Conservation (phyloP, 2,797 vertebrate species). For the Pseudotriccus pelzelni region DNA sequence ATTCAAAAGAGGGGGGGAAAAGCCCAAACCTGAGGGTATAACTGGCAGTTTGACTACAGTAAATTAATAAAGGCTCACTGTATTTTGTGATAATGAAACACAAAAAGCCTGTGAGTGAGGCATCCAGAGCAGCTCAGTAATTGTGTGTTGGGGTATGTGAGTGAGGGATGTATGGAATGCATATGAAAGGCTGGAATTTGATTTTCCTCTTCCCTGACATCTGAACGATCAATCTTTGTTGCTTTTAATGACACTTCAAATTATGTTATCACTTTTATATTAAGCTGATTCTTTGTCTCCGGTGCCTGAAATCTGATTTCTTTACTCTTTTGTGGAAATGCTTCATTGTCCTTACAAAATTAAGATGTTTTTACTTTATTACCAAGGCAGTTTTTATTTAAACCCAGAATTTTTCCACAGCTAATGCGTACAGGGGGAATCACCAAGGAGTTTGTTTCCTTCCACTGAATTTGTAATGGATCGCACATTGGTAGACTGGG, state of each 20-base stretch:
- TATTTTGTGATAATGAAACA: not conserved
- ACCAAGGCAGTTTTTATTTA: not conserved
- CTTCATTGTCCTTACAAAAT: not conserved
- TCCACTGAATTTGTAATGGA: not conserved
- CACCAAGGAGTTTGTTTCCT: not conserved
- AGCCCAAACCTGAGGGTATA: slow-evolving; percentile 3
- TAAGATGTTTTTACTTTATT: not conserved
- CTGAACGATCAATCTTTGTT: slow-evolving; percentile 24
- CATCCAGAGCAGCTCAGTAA: not conserved
- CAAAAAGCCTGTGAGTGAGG: not conserved
- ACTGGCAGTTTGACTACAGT: slow-evolving; percentile 12
- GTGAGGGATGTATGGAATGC: not conserved
- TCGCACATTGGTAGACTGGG: not conserved
- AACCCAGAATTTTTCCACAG: not conserved
- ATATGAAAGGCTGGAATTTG: not conserved
- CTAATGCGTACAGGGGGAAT: not conserved
- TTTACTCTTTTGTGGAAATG: not conserved
- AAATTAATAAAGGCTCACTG: slow-evolving; percentile 1
- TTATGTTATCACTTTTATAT: slow-evolving; percentile 3
- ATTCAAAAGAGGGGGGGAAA: not conserved
- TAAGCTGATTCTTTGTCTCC: slow-evolving; percentile 37
- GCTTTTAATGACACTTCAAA: slow-evolving; percentile 31
- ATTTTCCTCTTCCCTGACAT: slow-evolving; percentile 10
- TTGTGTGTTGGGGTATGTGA: not conserved
- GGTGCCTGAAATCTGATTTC: slow-evolving; percentile 12